Base-by-base conservation (phyloP, 2,888 invertebrate species). In the Noctua janthina region DNA sequence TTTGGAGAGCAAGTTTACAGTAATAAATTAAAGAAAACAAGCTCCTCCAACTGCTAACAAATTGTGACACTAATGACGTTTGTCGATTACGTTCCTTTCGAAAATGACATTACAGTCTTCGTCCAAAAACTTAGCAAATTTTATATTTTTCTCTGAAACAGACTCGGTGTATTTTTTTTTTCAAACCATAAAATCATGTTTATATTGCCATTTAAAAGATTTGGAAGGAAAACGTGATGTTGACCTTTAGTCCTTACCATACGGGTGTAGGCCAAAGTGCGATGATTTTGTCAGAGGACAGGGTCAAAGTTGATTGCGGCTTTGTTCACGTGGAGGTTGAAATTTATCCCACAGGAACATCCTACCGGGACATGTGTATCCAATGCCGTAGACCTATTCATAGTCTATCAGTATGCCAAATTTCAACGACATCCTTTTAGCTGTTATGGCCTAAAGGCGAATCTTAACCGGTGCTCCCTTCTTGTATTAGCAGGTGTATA, bases 51-150 rank as follows among this genome's bases (percentile, higher is more conserved):
- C 51, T 75, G 74, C 77, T 84, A 75, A 84, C 56, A 78, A 77
- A 88, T 68, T 67, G 15, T 87, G 88, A 88, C 89, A 87, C 29
- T 84, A 72, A 73, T 84, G 81, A 87, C 84, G 59, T 78, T 56
- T 49, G 69, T 29, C 23, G 35, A 62, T 51, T 83, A 62, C 56
- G 54, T 62, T 56, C 56, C 10, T 54, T 39, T 75, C 29, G 20
- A 70, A 70, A 43, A 82, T 70, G 83, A 43, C 83, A 7, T 70
- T 49, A 1, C 7, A 0, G 1, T 5, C 15, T 51, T 29, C 77
- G 81, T 82, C 29, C 4, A 66, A 29, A 76, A 81, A 81, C 20
- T 43, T 51, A 35, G 23, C 8, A 23, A 59, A 64, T 20, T 35
- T 17, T 3, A 35, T 3, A 2, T 35, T 23, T 7, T 10, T 64